Evolutionary conservation across 2,888 invertebrate genomes (phyloP), one percentile per base, ranked within the genome.

Genomic region (Leptinotarsa juncta): DNA sequence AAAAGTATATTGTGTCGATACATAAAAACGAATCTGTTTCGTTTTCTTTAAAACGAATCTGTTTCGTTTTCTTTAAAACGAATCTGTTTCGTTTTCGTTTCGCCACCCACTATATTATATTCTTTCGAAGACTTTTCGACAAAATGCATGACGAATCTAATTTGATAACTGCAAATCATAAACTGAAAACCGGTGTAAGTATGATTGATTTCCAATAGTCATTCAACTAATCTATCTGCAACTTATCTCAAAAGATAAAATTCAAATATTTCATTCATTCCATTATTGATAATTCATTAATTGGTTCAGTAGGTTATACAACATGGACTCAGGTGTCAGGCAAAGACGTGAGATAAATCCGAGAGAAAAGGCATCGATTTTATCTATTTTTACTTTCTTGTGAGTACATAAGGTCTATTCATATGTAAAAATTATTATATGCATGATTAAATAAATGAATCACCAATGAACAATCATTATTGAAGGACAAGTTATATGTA

Each of bases 331-430:
- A 1, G 90, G 89, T 0, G 89, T 89, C 78, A 89, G 91, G 84
- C 88, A 84, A 10, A 88, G 88, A 74, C 86, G 89, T 81, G 86
- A 90, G 81, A 86, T 88, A 81, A 93, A 94, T 88, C 94, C 94
- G 3, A 89, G 91, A 76, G 90, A 92, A 82, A 90, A 83, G 4
- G 92, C 93, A 2, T 93, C 91, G 84, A 81, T 89, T 32, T 81
- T 94, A 42, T 93, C 94, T 7, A 89, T 91, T 78, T 87, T 92
- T 82, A 90, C 91, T 77, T 94, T 91, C 86, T 91, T 92, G 94
- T 95, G 87, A 90, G 91, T 89, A 73, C 15, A 51, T 55, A n/a
- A 49, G 12, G 42, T 18, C 7, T 18, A 57, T 57, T 16, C 14
- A 20, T 14, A 57, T 15, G 4, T 15, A 26, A 1, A 0, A 57